Evolutionary conservation across 2,888 invertebrate species (phyloP), one percentile per base, ranked within the genome.

Genomic region (Trissonchulus sp.): DNA sequence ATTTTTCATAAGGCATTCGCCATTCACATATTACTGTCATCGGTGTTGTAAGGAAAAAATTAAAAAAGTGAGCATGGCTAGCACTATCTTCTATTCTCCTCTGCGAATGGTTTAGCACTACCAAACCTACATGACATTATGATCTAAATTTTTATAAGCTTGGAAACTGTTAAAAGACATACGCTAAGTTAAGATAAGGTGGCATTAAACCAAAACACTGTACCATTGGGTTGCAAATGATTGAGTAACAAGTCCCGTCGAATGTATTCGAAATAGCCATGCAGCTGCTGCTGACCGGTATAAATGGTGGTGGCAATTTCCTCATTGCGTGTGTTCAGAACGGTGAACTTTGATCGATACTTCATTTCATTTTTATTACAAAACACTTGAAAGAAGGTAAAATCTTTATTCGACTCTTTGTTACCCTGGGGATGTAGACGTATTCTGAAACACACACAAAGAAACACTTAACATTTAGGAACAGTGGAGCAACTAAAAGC

Each of bases 341-440:
- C 83, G 30, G 81, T 76, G 77, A 83, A 83, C 72, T 80, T 80
- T 63, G 80, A 80, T 72, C 81, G 81, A 63, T 81, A 81, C 62
- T 81, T 82, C 71, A 77, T 78, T 1, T 78, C 75, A 18, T 78
- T 72, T 1, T 77, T 72, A 62, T 77, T 79, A 72, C 79, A 78
- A 77, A 81, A 81, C 2, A 80, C 80, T 79, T 83, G 83, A 78
- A 83, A 83, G 74, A 83, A 83, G 23, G 82, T 82, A 77, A 83
- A 83, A 76, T 83, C 83, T 77, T 83, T 82, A 76, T 83, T 83
- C 18, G 82, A 82, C 65, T 83, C 83, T 74, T 83, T 83, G 77
- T 83, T 83, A 1, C 83, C 83, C 75, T 83, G 83, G 1, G 83
- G 83, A 78, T 83, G 83, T 2, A 83, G 78, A 8, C 83, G 79